Conservation (phyloP, 2,888 invertebrate species). For the Tenthredo notha region DNA sequence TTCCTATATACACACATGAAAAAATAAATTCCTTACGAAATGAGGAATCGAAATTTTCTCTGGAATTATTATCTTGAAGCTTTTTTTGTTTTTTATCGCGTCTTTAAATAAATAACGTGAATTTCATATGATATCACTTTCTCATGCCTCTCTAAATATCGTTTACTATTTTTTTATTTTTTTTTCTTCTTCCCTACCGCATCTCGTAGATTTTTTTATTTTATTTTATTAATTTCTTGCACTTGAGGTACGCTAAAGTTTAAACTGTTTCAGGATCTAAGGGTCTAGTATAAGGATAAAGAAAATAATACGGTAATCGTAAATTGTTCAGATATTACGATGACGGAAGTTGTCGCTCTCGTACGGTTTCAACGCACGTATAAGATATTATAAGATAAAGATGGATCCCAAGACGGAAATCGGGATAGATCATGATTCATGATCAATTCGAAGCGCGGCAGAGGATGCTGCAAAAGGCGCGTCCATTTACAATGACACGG, state of each 20-base stretch:
- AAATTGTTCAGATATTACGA: background rate
- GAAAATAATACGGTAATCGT: background rate
- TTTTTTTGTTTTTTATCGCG: background rate
- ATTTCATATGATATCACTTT: background rate
- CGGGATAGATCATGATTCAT: slow-evolving; percentile 19
- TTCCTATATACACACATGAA: background rate
- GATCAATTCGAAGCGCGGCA: slow-evolving; percentile 14
- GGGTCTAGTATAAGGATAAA: background rate
- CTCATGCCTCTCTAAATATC: background rate
- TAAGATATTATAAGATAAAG: background rate
- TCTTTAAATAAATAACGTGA: background rate
- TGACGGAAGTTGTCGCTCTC: background rate
- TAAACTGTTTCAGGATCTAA: too few species aligned
- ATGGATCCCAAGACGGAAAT: background rate
- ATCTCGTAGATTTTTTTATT: background rate
- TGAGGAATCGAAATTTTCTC: background rate
- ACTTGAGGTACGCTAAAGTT: background rate
- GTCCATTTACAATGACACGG: slow-evolving; percentile 70
- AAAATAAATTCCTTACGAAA: background rate
- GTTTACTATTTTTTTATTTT: background rate
- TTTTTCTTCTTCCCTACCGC: too few species aligned
- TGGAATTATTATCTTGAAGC: too few species aligned
- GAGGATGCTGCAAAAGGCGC: slow-evolving; percentile 45
- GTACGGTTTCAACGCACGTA: slow-evolving; percentile 29
- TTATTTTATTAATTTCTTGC: background rate